Percentiles rank a stretch among this genome's conserved stretches.
phyloP scores from a whole-genome alignment of 2,797 vertebrate species.

The Premnoplex brunnescens region DNA sequence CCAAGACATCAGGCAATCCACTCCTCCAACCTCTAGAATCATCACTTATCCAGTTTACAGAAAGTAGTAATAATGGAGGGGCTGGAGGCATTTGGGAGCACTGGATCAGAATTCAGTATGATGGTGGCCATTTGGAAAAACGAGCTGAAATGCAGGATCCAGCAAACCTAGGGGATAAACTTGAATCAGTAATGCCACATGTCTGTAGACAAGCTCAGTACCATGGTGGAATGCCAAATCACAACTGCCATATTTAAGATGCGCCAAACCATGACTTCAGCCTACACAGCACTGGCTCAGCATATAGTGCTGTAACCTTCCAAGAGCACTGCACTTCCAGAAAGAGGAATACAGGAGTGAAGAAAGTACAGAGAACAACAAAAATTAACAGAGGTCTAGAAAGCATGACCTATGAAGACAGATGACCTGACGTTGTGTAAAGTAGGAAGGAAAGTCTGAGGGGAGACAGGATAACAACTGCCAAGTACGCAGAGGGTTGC shows the following conservation, averaged over 20 bases:
- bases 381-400: background rate
- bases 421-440: background rate
- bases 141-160: background rate
- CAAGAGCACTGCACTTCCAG: background rate
- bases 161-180: background rate
- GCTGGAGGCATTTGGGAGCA: background rate
- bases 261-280: background rate
- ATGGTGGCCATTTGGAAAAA: background rate
- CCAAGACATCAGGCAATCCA: background rate
- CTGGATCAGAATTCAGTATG: background rate
- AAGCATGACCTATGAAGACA: background rate
- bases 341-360: rapidly evolving
- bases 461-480: background rate
- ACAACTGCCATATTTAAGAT: background rate
- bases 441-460: background rate
- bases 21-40: background rate
- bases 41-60: background rate
- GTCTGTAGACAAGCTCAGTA: background rate
- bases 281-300: background rate
- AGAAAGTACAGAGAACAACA: background rate
- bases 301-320: background rate
- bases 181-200: background rate
- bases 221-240: background rate
- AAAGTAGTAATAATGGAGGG: background rate
- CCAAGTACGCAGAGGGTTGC: background rate